Evolutionary conservation across 2,113 vertebrate genomes (phyloP).

Genomic region (Martes martes): DNA sequence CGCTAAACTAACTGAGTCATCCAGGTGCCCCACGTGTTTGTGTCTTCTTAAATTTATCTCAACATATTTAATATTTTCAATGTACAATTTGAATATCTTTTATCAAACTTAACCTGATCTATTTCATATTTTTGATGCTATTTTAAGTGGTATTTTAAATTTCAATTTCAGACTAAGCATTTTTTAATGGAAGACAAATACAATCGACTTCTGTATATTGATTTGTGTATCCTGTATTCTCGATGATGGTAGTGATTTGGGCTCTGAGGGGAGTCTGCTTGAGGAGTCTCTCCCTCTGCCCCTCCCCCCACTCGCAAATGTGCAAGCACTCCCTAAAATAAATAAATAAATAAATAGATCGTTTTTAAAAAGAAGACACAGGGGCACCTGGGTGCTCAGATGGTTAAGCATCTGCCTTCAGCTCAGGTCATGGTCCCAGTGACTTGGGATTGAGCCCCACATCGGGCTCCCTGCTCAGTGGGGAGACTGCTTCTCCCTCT

Average conservation of each 20-base stretch:
- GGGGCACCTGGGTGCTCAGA: too few relatives aligned
- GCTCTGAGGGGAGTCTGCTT: background rate
- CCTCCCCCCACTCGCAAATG: background rate
- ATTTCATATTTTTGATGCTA: background rate
- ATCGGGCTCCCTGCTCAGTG: too few relatives aligned
- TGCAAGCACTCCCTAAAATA: background rate
- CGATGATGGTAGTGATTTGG: background rate
- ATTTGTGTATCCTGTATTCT: background rate
- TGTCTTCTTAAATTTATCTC: background rate
- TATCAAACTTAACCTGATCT: background rate
- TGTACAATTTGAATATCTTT: background rate
- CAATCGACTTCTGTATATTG: background rate
- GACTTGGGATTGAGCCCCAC: too few relatives aligned
- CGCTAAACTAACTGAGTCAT: background rate
- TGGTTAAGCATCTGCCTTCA: too few relatives aligned
- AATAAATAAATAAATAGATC: background rate
- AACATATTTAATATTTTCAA: background rate
- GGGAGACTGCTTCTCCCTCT: too few relatives aligned
- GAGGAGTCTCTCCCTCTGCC: too few relatives aligned
- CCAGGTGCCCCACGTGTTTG: background rate
- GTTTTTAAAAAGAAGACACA: background rate
- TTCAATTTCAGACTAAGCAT: background rate
- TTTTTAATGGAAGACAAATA: background rate
- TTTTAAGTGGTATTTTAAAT: background rate
- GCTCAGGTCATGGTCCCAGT: too few relatives aligned